Base-by-base conservation (phyloP, 2,888 invertebrate genomes). In the Chymomyza procnemis region DNA sequence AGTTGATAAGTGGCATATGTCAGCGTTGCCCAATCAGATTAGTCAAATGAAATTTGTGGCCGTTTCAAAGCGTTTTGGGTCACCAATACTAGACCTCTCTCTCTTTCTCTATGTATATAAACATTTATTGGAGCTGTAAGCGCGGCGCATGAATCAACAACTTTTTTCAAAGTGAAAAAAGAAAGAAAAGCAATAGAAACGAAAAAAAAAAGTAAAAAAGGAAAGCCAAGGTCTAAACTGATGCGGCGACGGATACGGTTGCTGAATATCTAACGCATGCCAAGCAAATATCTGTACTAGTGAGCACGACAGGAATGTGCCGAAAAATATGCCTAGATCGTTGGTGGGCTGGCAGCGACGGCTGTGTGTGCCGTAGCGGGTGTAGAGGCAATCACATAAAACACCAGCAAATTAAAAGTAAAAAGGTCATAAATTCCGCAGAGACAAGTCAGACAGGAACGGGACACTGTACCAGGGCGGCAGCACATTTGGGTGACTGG, bases 391-490 rank as follows among this genome's bases (percentile, higher is more conserved):
- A 41, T 41, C 34, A 41, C 34, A 41, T 41, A 41, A 41, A 41
- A 41, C 34, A 41, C 18, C 48, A 66, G 59, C 67, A 71, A 77
- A 77, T 77, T 77, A 74, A 75, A 77, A 77, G 64, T 68, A 52
- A 67, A 77, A 74, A 75, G 78, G 72, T 77, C 77, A 75, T 71
- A 66, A 75, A 73, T 77, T 75, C 78, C 74, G 14, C 56, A 56
- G 56, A 60, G 63, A 63, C 50, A 41, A 41, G n/a, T 50, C 50
- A n/a, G 18, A 50, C 8, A 34, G n/a, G 34, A 21, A n/a, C 47
- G 4, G 48, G 48, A 47, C 41, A 19, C 26, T 26, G 26, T 26
- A 26, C 26, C 26, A 26, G 26, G 26, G 26, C n/a, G 26, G 26
- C 26, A 26, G 26, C 26, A 26, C 26, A 5, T 4, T n/a, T 26